Conservation (phyloP, 2,113 vertebrate genomes). For the Chaetura pelagica region DNA sequence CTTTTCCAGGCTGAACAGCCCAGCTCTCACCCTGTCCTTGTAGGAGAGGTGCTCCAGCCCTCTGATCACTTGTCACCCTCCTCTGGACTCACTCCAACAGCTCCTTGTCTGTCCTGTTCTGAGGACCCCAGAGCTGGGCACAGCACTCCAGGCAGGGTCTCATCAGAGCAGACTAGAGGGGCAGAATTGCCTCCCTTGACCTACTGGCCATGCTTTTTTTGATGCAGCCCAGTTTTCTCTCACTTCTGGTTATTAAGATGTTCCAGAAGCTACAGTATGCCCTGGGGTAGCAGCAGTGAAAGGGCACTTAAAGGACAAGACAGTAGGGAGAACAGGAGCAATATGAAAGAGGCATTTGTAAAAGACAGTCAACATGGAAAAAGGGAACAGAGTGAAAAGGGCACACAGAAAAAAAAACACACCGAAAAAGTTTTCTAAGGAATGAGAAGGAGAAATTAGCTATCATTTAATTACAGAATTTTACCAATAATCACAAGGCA, state of each 20-base stretch:
- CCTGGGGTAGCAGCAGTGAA: not conserved
- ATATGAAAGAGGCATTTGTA: constrained; percentile 1
- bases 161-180: not conserved
- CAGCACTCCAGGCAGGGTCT: not conserved
- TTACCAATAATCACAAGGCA: not conserved
- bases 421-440: not conserved
- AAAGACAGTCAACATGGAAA: not conserved
- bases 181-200: not conserved
- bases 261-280: not conserved
- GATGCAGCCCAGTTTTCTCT: not conserved
- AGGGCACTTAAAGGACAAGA: not conserved
- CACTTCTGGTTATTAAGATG: not conserved
- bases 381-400: not conserved
- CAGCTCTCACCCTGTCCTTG: not conserved
- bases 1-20: not conserved
- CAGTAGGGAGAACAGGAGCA: not conserved
- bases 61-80: not conserved
- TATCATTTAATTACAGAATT: not conserved
- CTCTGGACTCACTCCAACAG: not conserved
- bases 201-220: not conserved
- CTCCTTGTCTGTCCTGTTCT: not conserved
- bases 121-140: not conserved
- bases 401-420: not conserved
- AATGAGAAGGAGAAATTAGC: not conserved
- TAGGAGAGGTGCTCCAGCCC: not conserved